A percentile compares a stretch with the other conserved stretches of the same genome.
Conservation (phyloP, 2,113 vertebrate species). For the Vimba vimba region DNA sequence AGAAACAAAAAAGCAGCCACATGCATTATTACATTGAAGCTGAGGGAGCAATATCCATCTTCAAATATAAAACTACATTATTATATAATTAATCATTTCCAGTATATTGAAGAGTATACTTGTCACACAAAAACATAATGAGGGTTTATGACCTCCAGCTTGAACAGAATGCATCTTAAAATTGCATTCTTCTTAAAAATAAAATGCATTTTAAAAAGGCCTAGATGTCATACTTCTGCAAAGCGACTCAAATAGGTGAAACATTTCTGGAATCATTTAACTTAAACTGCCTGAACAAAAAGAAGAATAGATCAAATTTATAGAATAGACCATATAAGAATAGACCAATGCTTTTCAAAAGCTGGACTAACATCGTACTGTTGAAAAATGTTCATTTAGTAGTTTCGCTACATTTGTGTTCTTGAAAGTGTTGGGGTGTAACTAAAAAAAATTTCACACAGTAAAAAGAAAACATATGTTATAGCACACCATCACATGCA, state of each 20-base stretch:
- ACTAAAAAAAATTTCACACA: not conserved
- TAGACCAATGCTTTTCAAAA: not conserved
- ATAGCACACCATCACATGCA: not conserved
- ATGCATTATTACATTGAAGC: not conserved
- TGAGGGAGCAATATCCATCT: not conserved
- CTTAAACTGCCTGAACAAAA: not conserved
- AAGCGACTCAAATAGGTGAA: not conserved
- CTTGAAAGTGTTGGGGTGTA: not conserved
- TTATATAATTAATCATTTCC: not conserved
- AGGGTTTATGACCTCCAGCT: not conserved
- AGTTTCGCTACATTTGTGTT: not conserved
- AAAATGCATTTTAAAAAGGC: not conserved
- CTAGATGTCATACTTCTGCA: no score
- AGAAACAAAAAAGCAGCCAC: not conserved
- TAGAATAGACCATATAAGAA: no score
- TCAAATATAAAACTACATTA: not conserved
- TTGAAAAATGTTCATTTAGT: not conserved
- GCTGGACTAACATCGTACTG: not conserved
- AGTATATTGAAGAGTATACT: not conserved
- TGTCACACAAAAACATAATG: not conserved
- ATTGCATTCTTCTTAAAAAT: not conserved
- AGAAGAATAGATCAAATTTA: slow-evolving; percentile 7
- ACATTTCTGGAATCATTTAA: not conserved
- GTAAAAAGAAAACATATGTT: not conserved
- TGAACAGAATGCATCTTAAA: not conserved